A percentile compares a stretch with the other conserved stretches of the same genome.
These are phyloP conservation scores for Lepisosteus oculatus DNA, from an alignment of 2,113 vertebrate species.

Conservation along the genomic window DNA sequence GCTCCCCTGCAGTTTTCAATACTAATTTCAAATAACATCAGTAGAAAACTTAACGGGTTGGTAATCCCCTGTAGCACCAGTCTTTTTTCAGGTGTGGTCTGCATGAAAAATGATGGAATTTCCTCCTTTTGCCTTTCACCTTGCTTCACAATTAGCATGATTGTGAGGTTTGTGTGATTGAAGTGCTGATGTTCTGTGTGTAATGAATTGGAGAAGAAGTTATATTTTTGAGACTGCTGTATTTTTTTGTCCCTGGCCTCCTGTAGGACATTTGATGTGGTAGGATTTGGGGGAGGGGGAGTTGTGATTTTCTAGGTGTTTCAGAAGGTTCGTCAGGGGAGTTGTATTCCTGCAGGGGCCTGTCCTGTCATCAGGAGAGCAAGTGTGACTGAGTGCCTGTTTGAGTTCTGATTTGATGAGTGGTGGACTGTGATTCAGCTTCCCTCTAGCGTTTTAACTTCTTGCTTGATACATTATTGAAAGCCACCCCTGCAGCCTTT, in stretches of 20 bases:
- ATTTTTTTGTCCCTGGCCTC: not conserved
- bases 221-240: not conserved
- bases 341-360: not conserved
- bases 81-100: no score
- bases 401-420: not conserved
- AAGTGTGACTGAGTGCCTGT: not conserved
- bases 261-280: not conserved
- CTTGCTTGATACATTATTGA: not conserved
- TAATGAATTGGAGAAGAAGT: not conserved
- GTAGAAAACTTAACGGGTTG: no score
- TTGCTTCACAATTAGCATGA: no score
- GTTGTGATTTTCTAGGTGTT: not conserved
- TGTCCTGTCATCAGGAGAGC: not conserved
- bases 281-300: not conserved
- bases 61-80: no score
- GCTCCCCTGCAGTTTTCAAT: no score
- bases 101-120: no score
- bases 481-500: not conserved
- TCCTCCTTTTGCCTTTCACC: no score
- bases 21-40: no score
- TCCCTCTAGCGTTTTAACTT: not conserved
- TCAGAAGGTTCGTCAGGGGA: not conserved
- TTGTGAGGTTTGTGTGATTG: no score
- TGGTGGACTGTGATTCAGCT: not conserved
- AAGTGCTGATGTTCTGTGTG: not conserved